These are phyloP conservation scores for Lordiphosa andalusiaca DNA, from an alignment of 2,888 invertebrate genomes.

Conservation along the genomic window DNA sequence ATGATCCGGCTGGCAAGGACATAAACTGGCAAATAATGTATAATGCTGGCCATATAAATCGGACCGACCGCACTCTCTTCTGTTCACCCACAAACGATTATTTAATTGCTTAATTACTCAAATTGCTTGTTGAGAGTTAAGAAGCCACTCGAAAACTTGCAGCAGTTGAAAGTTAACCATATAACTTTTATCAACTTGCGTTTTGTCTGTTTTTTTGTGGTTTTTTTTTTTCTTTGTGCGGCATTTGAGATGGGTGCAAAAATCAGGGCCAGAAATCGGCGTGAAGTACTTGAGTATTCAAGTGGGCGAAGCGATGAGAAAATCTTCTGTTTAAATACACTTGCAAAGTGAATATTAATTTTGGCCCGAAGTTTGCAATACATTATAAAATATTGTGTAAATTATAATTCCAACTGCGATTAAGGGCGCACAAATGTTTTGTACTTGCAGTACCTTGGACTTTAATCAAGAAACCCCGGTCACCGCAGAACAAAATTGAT, in stretches of 20 bases:
- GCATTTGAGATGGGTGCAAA: slow-evolving; percentile 44
- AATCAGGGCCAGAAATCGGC: slow-evolving; percentile 58
- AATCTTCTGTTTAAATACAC: slow-evolving; percentile 3
- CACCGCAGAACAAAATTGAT: too few species aligned
- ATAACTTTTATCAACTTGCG: slow-evolving; percentile 25
- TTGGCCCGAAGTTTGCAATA: too few species aligned
- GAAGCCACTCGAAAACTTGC: slow-evolving; percentile 43
- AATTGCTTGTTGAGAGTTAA: slow-evolving; percentile 32
- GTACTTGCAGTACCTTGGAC: too few species aligned
- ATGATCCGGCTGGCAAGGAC: slow-evolving; percentile 29
- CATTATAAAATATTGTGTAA: too few species aligned
- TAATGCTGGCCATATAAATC: slow-evolving; percentile 16
- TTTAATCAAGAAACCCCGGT: too few species aligned
- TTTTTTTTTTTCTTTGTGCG: slow-evolving; percentile 8
- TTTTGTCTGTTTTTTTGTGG: slow-evolving; percentile 18
- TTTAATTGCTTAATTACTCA: slow-evolving; percentile 62
- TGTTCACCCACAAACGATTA: slow-evolving; percentile 23
- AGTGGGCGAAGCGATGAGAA: slow-evolving; percentile 60
- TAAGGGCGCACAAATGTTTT: too few species aligned
- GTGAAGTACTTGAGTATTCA: slow-evolving; percentile 74
- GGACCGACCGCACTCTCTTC: too few species aligned
- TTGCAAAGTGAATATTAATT: too few species aligned
- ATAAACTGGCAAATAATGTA: slow-evolving; percentile 60
- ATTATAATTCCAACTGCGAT: too few species aligned
- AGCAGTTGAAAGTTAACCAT: slow-evolving; percentile 42